A percentile compares a stretch with the other conserved stretches of the same genome.
Evolutionary conservation across 1,140 invertebrate species (phyloP).

Genomic region (Pantala flavescens): DNA sequence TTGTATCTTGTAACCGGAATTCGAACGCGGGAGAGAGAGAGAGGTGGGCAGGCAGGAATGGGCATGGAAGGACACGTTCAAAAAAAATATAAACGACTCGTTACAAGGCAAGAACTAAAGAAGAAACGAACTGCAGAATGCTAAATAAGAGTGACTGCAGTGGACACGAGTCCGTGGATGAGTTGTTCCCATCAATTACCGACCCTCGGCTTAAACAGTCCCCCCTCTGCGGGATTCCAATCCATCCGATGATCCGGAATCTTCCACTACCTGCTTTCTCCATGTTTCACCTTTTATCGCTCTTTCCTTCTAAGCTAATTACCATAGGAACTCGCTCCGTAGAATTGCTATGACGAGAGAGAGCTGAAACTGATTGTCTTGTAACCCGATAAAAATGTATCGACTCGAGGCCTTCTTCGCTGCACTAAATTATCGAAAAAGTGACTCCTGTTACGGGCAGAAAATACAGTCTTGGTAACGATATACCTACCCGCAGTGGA

Average conservation of each 20-base stretch:
- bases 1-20: constrained; percentile 1
- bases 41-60: background rate
- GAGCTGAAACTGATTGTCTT: background rate
- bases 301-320: background rate
- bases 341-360: background rate
- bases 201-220: background rate
- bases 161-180: background rate
- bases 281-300: background rate
- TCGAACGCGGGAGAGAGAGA: background rate
- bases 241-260: too few relatives aligned
- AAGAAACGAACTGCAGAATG: too few relatives aligned
- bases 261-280: background rate
- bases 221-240: too few relatives aligned
- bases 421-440: too few relatives aligned
- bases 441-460: too few relatives aligned
- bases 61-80: background rate
- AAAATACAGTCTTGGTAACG: too few relatives aligned
- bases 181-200: background rate
- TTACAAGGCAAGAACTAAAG: too few relatives aligned
- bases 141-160: background rate
- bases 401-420: too few relatives aligned
- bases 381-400: background rate
- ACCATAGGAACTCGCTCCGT: background rate
- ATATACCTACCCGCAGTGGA: too few relatives aligned
- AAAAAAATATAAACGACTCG: too few relatives aligned